Base-by-base conservation (phyloP, 2,113 vertebrate genomes). In the Varanus komodoensis region DNA sequence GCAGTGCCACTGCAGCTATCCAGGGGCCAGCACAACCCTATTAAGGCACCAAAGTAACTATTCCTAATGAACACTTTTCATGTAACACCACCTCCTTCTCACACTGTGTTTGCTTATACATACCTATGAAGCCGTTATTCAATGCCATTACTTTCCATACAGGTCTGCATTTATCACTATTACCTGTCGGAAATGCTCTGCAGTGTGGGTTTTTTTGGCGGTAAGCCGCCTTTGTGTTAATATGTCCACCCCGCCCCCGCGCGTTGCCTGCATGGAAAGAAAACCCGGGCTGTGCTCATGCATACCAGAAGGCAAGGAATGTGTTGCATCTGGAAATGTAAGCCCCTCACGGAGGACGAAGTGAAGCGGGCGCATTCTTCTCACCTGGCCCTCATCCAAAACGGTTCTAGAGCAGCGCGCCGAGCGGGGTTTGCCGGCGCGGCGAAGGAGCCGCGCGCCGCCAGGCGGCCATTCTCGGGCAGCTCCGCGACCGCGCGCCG, bases 351-450 rank as follows among this genome's bases (percentile, higher is more conserved):
- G n/a, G n/a, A 7, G 2, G 32, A 8, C 17, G 77, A 50, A 68
- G 69, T 27, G 61, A 29, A 17, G 64, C 2, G 77, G 44, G 19
- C 0, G 21, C n/a, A 6, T 83, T 83, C 38, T 52, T 14, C 34
- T 19, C 12, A 25, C 32, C 34, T 38, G n/a, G 50, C 50, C 12
- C 2, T 21, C 1, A 34, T 83, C 21, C 48, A 50, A 38, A 11
- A 54, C 50, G 32, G 29, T 25, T 6, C 27, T n/a, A 19, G 4
- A 3, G 3, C 6, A 4, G 29, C 5, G 32, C 34, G 3, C 6
- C 23, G 5, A 3, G 7, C 1, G 71, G 0, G 0, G 50, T 3
- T 11, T 1, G 12, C 27, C 6, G 29, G 71, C 52, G 32, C 48
- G 48, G 68, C 80, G 9, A 50, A 2, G 6, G 1, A 17, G 25